Base-by-base conservation (phyloP, 2,797 vertebrate species). In the Sciaenops ocellatus region DNA sequence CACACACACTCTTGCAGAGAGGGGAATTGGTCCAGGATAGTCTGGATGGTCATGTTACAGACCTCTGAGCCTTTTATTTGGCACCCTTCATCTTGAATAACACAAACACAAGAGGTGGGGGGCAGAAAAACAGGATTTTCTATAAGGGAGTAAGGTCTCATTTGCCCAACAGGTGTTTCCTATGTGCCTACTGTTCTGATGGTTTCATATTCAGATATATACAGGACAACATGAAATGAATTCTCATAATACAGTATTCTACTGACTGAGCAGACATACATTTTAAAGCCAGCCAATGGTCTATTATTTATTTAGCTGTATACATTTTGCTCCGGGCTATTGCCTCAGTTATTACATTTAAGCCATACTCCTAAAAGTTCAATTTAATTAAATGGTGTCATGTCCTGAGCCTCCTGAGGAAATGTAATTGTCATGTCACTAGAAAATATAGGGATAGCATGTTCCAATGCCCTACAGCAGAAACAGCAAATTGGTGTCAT, bases 11-110 rank as follows among this genome's bases (percentile, higher is more conserved):
- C 91, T 87, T 64, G 94, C 89, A 96, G 91, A 15, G 91, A 91
- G 20, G 95, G 93, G 66, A 95, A 95, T 54, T 80, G 83, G 0
- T 94, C 87, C 79, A 94, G 66, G 72, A 96, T 89, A 22, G 86
- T 87, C 62, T 93, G 93, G 79, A 97, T 92, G 69, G 94, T 96
- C 92, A 91, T 79, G 73, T 96, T 96, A 93, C 97, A 98, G 62
- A 46, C 84, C 69, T 85, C 70, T 69, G 85, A 73, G 67, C 95
- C 94, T 89, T 92, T 96, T 85, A 95, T 91, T 85, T 94, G 93
- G 89, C 96, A 97, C 78, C 83, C 85, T 69, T 94, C 93, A 91
- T 91, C 97, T 97, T 82, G 75, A 79, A 87, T 85, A 66, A 79
- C 76, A 89, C 52, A 88, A 76, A 90, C 73, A 90, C 68, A 77